Conservation (phyloP, 1,140 invertebrate species). For the Leptoteleia sp. region DNA sequence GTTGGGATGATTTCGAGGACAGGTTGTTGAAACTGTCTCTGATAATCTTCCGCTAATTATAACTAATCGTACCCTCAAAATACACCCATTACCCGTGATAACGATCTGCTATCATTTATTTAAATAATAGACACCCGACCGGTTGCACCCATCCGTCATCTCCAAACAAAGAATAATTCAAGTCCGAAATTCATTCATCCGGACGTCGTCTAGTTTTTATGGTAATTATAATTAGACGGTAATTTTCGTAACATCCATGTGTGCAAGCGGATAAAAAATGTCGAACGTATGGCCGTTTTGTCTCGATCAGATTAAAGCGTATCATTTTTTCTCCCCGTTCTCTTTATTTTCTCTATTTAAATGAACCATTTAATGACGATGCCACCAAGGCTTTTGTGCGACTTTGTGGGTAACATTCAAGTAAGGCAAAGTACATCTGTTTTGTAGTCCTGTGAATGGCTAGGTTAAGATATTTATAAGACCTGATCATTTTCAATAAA, state of each 20-base stretch:
- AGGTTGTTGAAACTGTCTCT: constrained; percentile 74
- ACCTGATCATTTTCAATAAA: no score
- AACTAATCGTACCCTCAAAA: constrained; percentile 37
- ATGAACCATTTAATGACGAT: no score
- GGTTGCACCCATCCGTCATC: constrained; percentile 22
- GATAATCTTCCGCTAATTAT: constrained; percentile 61
- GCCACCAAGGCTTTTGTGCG: no score
- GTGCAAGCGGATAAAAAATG: no score
- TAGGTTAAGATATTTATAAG: no score
- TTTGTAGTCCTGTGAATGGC: no score
- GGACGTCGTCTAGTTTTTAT: constrained; percentile 37
- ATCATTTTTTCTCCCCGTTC: no score
- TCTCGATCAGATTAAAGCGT: background rate
- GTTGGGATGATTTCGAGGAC: constrained; percentile 76
- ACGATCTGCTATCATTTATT: constrained; percentile 39
- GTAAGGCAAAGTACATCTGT: no score
- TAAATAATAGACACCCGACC: constrained; percentile 48
- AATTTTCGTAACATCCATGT: constrained; percentile 7
- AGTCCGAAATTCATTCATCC: no score
- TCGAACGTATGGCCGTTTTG: background rate
- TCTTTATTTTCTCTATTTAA: no score
- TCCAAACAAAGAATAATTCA: constrained; percentile 26
- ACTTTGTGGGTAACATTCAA: no score
- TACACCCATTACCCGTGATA: constrained; percentile 37
- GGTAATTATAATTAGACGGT: constrained; percentile 19